phyloP scores from a whole-genome alignment of 2,797 vertebrate species.

The Xiphophorus birchmanni region DNA sequence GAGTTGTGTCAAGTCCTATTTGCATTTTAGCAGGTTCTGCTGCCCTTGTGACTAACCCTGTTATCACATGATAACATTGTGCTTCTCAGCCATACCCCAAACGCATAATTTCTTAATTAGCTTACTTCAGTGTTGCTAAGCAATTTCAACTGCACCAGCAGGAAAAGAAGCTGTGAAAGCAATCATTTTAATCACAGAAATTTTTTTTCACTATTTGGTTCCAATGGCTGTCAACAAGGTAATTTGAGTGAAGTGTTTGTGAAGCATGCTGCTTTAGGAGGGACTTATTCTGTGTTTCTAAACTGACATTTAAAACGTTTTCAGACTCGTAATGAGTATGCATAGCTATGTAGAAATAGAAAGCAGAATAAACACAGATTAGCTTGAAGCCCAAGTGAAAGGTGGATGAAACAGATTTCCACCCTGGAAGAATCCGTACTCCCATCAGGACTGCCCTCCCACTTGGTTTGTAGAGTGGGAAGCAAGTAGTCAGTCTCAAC shows the following conservation, averaged over 20 bases:
- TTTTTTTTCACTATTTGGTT: slow-evolving; percentile 12
- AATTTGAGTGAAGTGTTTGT: not conserved
- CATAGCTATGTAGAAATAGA: not conserved
- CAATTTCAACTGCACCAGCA: slow-evolving; percentile 44
- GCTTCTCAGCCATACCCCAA: slow-evolving; percentile 43
- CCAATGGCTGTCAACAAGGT: not conserved
- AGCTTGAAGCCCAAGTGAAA: not conserved
- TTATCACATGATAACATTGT: slow-evolving; percentile 52
- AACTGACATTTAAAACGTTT: not conserved
- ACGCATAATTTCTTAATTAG: slow-evolving; percentile 57
- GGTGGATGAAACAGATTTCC: slow-evolving; percentile 26
- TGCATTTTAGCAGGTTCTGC: slow-evolving; percentile 49
- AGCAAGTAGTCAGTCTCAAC: slow-evolving; percentile 21
- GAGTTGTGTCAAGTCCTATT: slow-evolving; percentile 35
- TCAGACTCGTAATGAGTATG: slow-evolving; percentile 5
- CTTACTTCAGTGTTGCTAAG: slow-evolving; percentile 51
- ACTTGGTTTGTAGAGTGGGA: slow-evolving; percentile 9
- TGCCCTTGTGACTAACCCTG: slow-evolving; percentile 45
- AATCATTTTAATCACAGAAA: slow-evolving; percentile 35
- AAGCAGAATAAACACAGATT: slow-evolving; percentile 8
- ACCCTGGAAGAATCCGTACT: slow-evolving; percentile 13
- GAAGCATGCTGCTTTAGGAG: slow-evolving; percentile 1
- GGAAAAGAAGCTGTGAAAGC: slow-evolving; percentile 33
- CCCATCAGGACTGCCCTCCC: slow-evolving; percentile 27
- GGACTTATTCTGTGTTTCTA: not conserved